Evolutionary conservation across 2,888 invertebrate genomes (phyloP), one percentile per base, ranked within the genome.

Genomic region (Limnephilus lunatus): DNA sequence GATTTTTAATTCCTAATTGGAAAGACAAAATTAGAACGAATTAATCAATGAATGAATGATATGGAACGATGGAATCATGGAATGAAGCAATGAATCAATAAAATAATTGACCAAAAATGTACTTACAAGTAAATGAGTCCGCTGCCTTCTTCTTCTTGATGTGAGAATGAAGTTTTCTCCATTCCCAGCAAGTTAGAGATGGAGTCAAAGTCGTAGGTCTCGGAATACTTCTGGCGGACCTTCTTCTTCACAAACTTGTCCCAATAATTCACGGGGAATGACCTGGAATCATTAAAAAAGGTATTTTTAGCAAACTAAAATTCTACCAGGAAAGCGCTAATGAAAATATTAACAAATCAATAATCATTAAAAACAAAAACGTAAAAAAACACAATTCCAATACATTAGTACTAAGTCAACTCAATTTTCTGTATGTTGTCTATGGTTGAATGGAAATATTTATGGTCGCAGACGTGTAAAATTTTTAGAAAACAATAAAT

Each of bases 231-330:
- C 94, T 98, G 98, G 4, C 99, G 97, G 0, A 99, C 99, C 95
- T 99, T 99, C 96, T 99, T 99, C 96, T 99, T 99, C 0, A 99
- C 99, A 95, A 99, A 99, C 95, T 99, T 99, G 95, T 99, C 99
- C 99, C 99, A 99, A 95, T 99, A 99, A 95, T 99, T 99, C 14
- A 99, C 99, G 0, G 99, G 99, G 96, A 99, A 99, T 0, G 99
- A 99, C 95, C 98, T 98, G 93, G 95, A 97, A 94, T 95, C 95
- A 31, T 87, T 30, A 3, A 85, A 89, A 86, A 87, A 83, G 85
- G 19, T 44, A 81, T 85, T 32, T 81, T 48, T 81, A 35, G 0
- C n/a, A 15, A 25, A 30, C 39, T 44, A 39, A 44, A n/a, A 12
- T 3, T 83, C 9, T 12, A 7, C 15, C 32, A 30, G 30, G 30